Evolutionary conservation across 2,113 vertebrate species (phyloP).

Genomic region (Turnix velox): DNA sequence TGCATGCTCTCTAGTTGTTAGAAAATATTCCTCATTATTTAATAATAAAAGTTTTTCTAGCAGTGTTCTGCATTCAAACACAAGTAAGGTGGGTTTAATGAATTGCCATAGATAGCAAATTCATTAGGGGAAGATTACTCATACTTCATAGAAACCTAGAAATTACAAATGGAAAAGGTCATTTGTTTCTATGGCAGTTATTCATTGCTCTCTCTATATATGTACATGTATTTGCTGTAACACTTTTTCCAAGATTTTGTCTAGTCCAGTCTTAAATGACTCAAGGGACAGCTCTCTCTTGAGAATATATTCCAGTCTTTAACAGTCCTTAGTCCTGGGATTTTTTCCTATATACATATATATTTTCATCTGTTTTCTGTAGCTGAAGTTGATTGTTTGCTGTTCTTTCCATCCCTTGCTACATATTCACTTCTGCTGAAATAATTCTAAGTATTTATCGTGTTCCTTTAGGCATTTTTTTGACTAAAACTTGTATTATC

Average conservation of each 20-base stretch:
- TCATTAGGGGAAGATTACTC: constrained; percentile 2
- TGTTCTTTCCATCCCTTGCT: background rate
- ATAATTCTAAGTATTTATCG: background rate
- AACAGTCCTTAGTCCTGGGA: background rate
- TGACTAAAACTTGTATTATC: background rate
- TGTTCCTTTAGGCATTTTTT: background rate
- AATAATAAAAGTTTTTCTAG: background rate
- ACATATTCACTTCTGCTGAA: background rate
- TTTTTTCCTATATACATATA: background rate
- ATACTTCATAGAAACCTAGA: background rate
- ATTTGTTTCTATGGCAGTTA: background rate
- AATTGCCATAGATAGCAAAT: background rate
- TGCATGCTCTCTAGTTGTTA: background rate
- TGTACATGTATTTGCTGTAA: background rate
- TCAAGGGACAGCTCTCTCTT: background rate
- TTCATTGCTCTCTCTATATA: background rate
- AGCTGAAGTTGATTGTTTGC: background rate
- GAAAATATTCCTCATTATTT: background rate
- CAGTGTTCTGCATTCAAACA: background rate
- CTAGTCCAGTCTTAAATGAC: background rate
- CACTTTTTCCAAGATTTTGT: constrained; percentile 13
- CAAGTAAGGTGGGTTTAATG: background rate
- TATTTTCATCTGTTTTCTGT: background rate
- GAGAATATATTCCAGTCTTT: background rate
- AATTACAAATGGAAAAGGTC: constrained; percentile 13